Base-by-base conservation (phyloP, 2,888 invertebrate genomes). In the Hofmannophila pseudospretella region DNA sequence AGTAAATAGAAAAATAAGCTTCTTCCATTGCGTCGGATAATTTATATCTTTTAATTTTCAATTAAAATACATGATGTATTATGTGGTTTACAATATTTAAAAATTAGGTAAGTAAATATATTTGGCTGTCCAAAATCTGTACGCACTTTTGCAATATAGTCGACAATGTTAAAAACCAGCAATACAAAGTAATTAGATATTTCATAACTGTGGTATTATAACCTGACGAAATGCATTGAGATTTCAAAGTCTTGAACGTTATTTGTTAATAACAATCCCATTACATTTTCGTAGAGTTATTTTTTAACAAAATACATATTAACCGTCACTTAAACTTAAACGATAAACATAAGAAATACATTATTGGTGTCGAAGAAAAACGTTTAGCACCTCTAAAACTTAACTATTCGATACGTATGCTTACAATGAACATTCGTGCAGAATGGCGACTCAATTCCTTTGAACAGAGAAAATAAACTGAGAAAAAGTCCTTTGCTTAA, bases 371-470 rank as follows among this genome's bases (percentile, higher is more conserved):
- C 69, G 63, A 75, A 65, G 58, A 61, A 58, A 50, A 62, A n/a
- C n/a, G 10, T 57, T 55, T 76, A 81, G 84, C 84, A 82, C 82
- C 82, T 70, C 72, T 66, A 63, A 75, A 67, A 72, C 61, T 60
- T 61, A 71, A 70, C 60, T 64, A 71, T 67, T 66, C 61, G 58
- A 64, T 69, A 70, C 51, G 65, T 60, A 59, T 54, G 63, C 62
- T 56, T 60, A 66, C 48, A 64, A 69, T 63, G 66, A 70, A 70
- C 61, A 47, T 11, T 36, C 23, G n/a, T 47, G 51, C n/a, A n/a
- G n/a, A 59, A 54, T 58, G 64, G 66, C 59, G 61, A 54, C 47
- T 58, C 55, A 59, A 65, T 60, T 67, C 62, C 61, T 39, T 49
- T 47, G 48, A 44, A 47, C 32, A 40, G 47, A 53, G 37, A 42